A percentile compares a stretch with the other conserved stretches of the same genome.
phyloP scores from a whole-genome alignment of 2,113 vertebrate species.

The Chamaetylas fuelleborni region DNA sequence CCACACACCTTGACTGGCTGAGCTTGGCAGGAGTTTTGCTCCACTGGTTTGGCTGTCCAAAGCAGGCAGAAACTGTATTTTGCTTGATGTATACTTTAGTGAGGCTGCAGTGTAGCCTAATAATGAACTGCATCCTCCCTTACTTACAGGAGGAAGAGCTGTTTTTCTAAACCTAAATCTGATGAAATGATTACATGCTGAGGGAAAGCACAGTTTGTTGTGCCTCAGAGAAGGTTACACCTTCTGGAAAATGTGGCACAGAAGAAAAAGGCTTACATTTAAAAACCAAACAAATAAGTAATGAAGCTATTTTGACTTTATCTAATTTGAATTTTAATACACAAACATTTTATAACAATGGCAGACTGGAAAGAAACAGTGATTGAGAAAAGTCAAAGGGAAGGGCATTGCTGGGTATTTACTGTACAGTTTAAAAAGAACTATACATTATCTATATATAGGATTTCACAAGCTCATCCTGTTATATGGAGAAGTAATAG shows the following conservation, averaged over 20 bases:
- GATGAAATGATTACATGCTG: background rate
- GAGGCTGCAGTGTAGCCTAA: background rate
- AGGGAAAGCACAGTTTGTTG: background rate
- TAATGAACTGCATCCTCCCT: background rate
- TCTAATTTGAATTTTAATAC: slow-evolving; percentile 62
- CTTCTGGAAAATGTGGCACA: background rate
- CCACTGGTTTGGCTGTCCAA: background rate
- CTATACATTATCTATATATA: background rate
- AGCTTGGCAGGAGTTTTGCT: background rate
- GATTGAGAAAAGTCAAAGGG: slow-evolving; percentile 20
- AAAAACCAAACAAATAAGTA: background rate
- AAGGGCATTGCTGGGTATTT: slow-evolving; percentile 44
- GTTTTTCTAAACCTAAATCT: background rate
- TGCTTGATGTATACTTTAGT: background rate
- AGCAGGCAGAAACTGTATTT: slow-evolving; percentile 2
- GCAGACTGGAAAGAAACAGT: slow-evolving; percentile 11
- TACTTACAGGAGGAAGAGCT: background rate
- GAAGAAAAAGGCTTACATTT: background rate
- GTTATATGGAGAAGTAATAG: background rate
- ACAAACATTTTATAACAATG: background rate
- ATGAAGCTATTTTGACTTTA: slow-evolving; percentile 22
- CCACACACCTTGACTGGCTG: background rate
- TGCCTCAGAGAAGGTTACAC: slow-evolving; percentile 1
- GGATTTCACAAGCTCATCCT: background rate
- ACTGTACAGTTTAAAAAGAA: slow-evolving; percentile 11